Evolutionary conservation across 2,888 invertebrate genomes (phyloP).

Genomic region (Drosophila colorata): DNA sequence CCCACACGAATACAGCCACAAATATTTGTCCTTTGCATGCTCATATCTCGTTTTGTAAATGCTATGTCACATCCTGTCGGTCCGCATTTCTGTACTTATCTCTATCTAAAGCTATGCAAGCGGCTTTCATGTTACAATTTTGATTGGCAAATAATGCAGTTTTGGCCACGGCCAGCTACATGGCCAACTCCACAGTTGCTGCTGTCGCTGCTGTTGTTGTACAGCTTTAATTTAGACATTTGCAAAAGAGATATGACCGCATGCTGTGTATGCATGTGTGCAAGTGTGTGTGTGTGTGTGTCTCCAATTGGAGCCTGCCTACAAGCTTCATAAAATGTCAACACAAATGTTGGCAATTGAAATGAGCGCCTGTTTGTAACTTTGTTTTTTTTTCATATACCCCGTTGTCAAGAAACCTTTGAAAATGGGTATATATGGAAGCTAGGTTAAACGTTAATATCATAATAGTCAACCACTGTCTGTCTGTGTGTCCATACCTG

Average conservation of each 20-base stretch:
- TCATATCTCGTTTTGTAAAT: slow-evolving; percentile 34
- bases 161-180: slow-evolving; percentile 45
- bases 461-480: too few relatives aligned
- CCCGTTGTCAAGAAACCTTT: slow-evolving; percentile 1
- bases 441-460: background rate
- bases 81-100: slow-evolving; percentile 31
- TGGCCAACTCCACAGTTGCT: slow-evolving; percentile 2
- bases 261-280: slow-evolving; percentile 55
- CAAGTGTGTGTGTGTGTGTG: slow-evolving; percentile 29
- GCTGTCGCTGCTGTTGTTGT: slow-evolving; percentile 16
- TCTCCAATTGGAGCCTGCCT: slow-evolving; percentile 20
- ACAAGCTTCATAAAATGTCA: slow-evolving; percentile 78
- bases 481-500: too few relatives aligned
- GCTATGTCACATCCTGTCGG: slow-evolving; percentile 58
- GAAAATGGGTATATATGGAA: background rate
- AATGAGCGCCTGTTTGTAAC: slow-evolving; percentile 40
- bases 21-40: slow-evolving; percentile 35
- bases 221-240: slow-evolving; percentile 80
- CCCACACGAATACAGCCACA: slow-evolving; percentile 9
- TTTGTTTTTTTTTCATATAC: slow-evolving; percentile 17
- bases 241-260: slow-evolving; percentile 59
- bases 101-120: slow-evolving; percentile 45
- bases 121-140: slow-evolving; percentile 65
- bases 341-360: slow-evolving; percentile 73
- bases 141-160: slow-evolving; percentile 76